These are phyloP conservation scores for Rugalucina vietnamica DNA, from an alignment of 2,888 invertebrate species.

Conservation along the genomic window DNA sequence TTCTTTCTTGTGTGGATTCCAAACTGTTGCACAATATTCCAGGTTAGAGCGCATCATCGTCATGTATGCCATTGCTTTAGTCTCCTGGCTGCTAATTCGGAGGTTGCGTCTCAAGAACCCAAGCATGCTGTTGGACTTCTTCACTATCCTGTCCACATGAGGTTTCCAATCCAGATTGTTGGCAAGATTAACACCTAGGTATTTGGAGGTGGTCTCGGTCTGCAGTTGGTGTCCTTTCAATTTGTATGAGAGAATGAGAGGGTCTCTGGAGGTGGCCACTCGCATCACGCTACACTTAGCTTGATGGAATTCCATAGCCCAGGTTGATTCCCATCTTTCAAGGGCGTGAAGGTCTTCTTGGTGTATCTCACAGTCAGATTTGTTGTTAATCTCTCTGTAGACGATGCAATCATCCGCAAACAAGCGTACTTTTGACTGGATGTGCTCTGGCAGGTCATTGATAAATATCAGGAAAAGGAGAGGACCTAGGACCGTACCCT, in stretches of 20 bases:
- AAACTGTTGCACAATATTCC: neutral
- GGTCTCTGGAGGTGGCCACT: conserved; percentile 27
- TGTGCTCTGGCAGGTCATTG: too few species aligned
- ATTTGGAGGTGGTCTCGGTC: too few species aligned
- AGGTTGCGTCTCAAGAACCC: neutral
- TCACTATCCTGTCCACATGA: too few species aligned
- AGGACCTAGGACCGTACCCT: too few species aligned
- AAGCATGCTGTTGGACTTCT: neutral
- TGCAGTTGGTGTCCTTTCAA: too few species aligned
- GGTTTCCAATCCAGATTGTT: too few species aligned
- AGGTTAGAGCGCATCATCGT: neutral
- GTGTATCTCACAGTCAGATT: neutral
- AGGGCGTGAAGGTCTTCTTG: conserved; percentile 32
- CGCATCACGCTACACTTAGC: conserved; percentile 40
- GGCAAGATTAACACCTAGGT: too few species aligned
- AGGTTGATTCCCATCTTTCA: conserved; percentile 36
- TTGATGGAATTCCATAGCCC: conserved; percentile 48
- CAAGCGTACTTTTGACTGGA: too few species aligned
- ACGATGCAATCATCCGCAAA: too few species aligned
- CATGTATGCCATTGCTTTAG: conserved; percentile 13
- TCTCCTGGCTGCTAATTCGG: neutral
- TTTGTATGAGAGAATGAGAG: too few species aligned
- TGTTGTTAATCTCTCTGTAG: neutral
- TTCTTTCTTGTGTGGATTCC: neutral
- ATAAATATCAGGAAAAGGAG: too few species aligned